Conservation (phyloP, 2,888 invertebrate species). For the Hydriomena furcata region DNA sequence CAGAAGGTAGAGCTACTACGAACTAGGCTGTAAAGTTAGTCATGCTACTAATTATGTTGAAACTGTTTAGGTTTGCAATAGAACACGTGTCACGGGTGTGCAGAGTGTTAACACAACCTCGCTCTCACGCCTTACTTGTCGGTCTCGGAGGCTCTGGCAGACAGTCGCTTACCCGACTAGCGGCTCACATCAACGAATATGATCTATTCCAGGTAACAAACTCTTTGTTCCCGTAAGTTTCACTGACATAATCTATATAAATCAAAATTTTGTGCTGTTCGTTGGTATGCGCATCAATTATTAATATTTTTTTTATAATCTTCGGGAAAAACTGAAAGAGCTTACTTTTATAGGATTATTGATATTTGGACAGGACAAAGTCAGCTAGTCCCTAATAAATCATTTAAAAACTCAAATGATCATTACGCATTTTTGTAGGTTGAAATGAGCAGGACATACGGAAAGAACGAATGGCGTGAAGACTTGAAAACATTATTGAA, state of each 20-base stretch:
- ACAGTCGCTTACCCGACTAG: slow-evolving; percentile 94
- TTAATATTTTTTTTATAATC: too few relatives aligned
- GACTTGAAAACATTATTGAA: slow-evolving; percentile 92
- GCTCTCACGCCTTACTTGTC: slow-evolving; percentile 94
- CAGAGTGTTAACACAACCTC: slow-evolving; percentile 95
- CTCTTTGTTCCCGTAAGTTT: background rate
- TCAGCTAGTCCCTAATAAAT: too few relatives aligned
- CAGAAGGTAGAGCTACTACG: too few relatives aligned
- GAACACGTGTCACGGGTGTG: slow-evolving; percentile 96
- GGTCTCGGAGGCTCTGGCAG: slow-evolving; percentile 97
- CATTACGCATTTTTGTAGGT: slow-evolving; percentile 82
- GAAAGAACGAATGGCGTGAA: slow-evolving; percentile 94
- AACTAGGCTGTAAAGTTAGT: too few relatives aligned
- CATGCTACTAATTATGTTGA: too few relatives aligned
- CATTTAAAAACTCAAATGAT: background rate
- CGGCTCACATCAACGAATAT: slow-evolving; percentile 97
- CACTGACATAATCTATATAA: too few relatives aligned
- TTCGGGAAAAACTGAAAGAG: too few relatives aligned
- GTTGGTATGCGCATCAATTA: too few relatives aligned
- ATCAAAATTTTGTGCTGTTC: too few relatives aligned
- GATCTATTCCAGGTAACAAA: slow-evolving; percentile 87
- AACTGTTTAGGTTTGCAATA: slow-evolving; percentile 90
- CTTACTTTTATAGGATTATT: too few relatives aligned
- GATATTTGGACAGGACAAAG: too few relatives aligned
- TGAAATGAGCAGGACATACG: slow-evolving; percentile 94